phyloP scores from a whole-genome alignment of 2,888 invertebrate species.

The Melinaea menophilus region DNA sequence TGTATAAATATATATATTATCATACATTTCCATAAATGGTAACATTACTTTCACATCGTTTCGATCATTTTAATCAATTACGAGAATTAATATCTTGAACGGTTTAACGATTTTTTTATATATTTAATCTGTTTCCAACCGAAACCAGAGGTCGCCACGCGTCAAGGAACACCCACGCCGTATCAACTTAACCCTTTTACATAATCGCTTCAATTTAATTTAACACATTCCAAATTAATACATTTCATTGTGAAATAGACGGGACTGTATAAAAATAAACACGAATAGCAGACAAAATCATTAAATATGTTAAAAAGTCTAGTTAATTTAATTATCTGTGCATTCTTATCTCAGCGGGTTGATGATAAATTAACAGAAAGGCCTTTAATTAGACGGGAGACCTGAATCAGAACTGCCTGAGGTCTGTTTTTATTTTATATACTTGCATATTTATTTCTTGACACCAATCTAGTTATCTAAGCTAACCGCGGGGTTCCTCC shows the following conservation, averaged over 20 bases:
- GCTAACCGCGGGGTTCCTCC: neutral
- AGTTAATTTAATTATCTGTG: slow-evolving; percentile 3
- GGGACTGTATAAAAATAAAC: neutral
- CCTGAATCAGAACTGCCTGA: slow-evolving; percentile 12
- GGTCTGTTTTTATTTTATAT: neutral
- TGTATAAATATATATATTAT: too few species aligned
- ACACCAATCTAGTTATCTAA: neutral
- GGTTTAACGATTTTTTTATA: too few species aligned
- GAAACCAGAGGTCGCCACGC: slow-evolving; percentile 1
- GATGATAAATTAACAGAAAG: slow-evolving; percentile 20
- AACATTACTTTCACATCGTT: too few species aligned
- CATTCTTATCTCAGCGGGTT: slow-evolving; percentile 2
- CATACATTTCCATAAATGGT: too few species aligned
- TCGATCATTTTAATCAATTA: too few species aligned
- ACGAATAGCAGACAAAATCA: neutral
- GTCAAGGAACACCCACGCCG: slow-evolving; percentile 14
- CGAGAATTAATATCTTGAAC: too few species aligned
- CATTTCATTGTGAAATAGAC: neutral
- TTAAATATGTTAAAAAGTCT: neutral
- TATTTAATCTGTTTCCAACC: neutral
- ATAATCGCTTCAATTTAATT: slow-evolving; percentile 18
- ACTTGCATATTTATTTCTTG: neutral
- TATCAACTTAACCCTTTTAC: slow-evolving; percentile 19
- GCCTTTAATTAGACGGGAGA: slow-evolving; percentile 21
- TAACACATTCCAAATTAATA: slow-evolving; percentile 10